A percentile compares a stretch with the other conserved stretches of the same genome.
Conservation (phyloP, 2,797 vertebrate genomes). For the Urocyon cinereoargenteus region DNA sequence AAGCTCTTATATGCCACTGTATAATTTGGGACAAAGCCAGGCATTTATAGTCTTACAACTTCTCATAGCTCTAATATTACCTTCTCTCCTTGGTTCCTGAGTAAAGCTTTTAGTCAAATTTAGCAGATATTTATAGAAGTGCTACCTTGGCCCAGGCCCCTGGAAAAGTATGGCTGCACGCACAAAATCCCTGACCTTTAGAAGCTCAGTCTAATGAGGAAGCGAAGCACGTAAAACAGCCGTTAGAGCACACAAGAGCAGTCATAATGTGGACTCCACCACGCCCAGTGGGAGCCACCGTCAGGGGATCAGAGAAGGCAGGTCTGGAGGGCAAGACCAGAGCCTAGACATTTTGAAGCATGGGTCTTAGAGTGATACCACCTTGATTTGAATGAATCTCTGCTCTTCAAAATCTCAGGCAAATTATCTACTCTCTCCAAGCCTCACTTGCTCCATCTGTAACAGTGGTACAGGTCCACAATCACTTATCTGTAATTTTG, state of each 20-base stretch:
- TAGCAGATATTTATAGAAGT: background rate
- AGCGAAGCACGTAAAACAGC: background rate
- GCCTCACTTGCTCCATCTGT: background rate
- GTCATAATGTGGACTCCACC: too few species aligned
- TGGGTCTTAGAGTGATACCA: background rate
- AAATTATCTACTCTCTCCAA: background rate
- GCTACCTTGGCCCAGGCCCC: too few species aligned
- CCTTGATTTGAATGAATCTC: background rate
- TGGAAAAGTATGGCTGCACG: background rate
- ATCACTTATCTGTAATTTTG: background rate
- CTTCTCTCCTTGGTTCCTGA: background rate
- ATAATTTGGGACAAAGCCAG: background rate
- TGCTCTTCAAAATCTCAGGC: background rate
- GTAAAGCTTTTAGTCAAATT: slow-evolving; percentile 1
- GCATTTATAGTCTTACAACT: background rate
- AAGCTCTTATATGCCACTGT: background rate
- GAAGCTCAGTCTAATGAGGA: background rate
- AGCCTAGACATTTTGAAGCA: background rate
- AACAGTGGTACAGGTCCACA: background rate
- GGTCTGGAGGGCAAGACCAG: background rate
- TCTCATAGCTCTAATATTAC: background rate
- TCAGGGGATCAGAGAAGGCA: background rate
- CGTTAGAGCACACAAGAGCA: background rate
- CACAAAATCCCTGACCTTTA: background rate
- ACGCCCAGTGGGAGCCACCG: accelerated